Conservation (phyloP, 2,888 invertebrate species). For the Diarsia mendica region DNA sequence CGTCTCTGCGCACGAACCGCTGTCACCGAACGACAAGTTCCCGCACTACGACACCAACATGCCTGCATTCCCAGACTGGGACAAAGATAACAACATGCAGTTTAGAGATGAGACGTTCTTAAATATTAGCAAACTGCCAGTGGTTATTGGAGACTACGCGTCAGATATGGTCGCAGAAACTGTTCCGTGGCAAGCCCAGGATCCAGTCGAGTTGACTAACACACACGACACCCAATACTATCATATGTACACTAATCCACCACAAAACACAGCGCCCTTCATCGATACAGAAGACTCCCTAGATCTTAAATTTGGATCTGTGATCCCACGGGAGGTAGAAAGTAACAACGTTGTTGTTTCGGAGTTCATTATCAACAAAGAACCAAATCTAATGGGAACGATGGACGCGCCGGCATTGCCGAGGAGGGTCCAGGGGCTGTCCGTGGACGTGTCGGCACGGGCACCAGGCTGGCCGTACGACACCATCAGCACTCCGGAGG, state of each 20-base stretch:
- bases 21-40: conserved; percentile 79
- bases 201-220: conserved; percentile 74
- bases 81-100: conserved; percentile 71
- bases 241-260: conserved; percentile 74
- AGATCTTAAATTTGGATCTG: conserved; percentile 81
- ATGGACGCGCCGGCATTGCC: conserved; percentile 62
- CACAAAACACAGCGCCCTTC: conserved; percentile 81
- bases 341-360: conserved; percentile 79
- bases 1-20: conserved; percentile 75
- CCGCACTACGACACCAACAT: conserved; percentile 73
- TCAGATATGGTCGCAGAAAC: conserved; percentile 74
- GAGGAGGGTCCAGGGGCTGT: conserved; percentile 70
- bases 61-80: conserved; percentile 66
- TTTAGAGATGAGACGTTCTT: conserved; percentile 79
- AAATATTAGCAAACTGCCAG: conserved; percentile 83
- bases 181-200: conserved; percentile 75
- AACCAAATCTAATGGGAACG: conserved; percentile 59
- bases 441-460: conserved; percentile 78
- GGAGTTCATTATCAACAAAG: conserved; percentile 77
- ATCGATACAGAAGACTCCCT: conserved; percentile 84
- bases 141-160: conserved; percentile 83
- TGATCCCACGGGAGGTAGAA: conserved; percentile 84
- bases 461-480: conserved; percentile 75
- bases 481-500: conserved; percentile 86
- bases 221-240: conserved; percentile 75